These are phyloP conservation scores for Pseudocheirus occidentalis DNA, from an alignment of 2,797 vertebrate genomes.

Conservation along the genomic window DNA sequence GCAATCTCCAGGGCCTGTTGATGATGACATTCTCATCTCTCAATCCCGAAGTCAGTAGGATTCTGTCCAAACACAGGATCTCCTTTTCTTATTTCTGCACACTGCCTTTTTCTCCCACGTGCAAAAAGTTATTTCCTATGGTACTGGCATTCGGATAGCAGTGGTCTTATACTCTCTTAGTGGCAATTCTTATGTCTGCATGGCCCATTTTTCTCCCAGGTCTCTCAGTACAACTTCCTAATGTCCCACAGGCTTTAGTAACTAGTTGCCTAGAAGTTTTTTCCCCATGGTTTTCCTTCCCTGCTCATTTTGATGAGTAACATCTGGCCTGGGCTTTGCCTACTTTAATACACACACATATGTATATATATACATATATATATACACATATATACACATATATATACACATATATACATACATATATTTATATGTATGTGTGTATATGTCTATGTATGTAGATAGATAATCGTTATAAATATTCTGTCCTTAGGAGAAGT, in stretches of 20 bases:
- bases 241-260: neutral
- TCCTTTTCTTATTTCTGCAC: neutral
- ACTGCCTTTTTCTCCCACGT: neutral
- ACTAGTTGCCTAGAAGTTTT: neutral
- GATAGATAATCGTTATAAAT: neutral
- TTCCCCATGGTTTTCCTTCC: neutral
- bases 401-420: too few species aligned
- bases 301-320: neutral
- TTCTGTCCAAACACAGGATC: neutral
- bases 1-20: neutral
- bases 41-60: neutral
- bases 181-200: neutral
- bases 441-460: neutral
- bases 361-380: too few species aligned
- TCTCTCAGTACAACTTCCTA: neutral
- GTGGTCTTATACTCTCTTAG: neutral
- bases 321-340: neutral
- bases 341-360: too few species aligned
- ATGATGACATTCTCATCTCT: neutral
- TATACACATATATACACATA: too few species aligned
- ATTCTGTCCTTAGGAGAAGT: conserved; percentile 16
- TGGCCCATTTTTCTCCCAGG: neutral
- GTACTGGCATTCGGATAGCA: neutral
- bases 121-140: neutral
- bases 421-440: too few species aligned